Evolutionary conservation across 2,888 invertebrate genomes (phyloP), one percentile per base, ranked within the genome.

Genomic region (Zaprionus lineosus): DNA sequence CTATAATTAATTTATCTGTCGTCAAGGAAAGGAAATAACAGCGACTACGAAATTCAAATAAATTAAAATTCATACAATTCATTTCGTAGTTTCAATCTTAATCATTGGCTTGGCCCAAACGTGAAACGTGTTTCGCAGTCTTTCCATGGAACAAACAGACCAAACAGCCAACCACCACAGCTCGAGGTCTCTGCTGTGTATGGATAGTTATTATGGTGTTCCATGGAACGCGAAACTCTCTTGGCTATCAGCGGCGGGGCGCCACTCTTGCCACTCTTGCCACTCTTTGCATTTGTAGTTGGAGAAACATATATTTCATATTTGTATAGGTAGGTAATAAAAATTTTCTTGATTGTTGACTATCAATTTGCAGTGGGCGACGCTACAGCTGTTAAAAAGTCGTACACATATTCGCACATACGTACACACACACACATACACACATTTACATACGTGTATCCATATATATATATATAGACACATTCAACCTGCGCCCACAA

Each of bases 81-180:
- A 59, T 51, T 65, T 53, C 31, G 16, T 43, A 26, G 33, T 41
- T 44, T 65, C 11, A 47, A 50, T 43, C 43, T 11, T 8, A 24
- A 33, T 26, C 53, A 19, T 33, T 14, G 43, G 16, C n/a, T 12
- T 15, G 36, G 34, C 46, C 4, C 52, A 40, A 55, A 50, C 43
- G 34, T 44, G 62, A 72, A 70, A 70, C 70, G 62, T 68, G 70
- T 68, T 70, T 73, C 51, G 73, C 63, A 68, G 51, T 50, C 47
- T 36, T 70, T 47, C 14, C 16, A 29, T 39, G 15, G 24, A 37
- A 37, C 29, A 44, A 6, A 8, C 28, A 41, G 18, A 24, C 24
- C 11, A 37, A 40, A 31, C 19, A 34, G 24, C 8, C 24, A 24
- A 24, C 3, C 21, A 37, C 31, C 29, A 44, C 2, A 1, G 15